phyloP scores from a whole-genome alignment of 2,797 vertebrate species.

The Nyctibius grandis region DNA sequence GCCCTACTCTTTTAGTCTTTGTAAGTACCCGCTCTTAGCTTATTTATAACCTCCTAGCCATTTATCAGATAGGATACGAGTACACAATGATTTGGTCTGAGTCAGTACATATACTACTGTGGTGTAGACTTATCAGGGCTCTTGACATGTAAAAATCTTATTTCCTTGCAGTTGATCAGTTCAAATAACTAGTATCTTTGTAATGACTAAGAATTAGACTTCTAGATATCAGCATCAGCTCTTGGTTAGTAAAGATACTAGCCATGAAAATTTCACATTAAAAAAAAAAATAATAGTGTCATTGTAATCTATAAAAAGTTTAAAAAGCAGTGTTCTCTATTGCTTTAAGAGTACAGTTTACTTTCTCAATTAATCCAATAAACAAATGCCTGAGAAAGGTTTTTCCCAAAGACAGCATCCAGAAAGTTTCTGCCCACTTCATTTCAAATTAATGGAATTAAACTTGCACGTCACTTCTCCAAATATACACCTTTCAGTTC shows the following conservation, averaged over 20 bases:
- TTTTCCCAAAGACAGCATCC: neutral
- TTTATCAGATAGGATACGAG: neutral
- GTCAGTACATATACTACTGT: neutral
- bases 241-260: neutral
- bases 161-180: neutral
- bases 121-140: neutral
- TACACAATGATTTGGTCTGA: neutral
- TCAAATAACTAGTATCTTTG: neutral
- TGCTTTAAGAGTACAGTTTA: neutral
- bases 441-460: neutral
- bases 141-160: neutral
- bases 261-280: neutral
- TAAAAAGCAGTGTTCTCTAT: neutral
- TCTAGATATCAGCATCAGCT: neutral
- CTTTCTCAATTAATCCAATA: neutral
- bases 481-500: neutral
- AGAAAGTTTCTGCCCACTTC: neutral
- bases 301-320: neutral
- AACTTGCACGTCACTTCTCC: neutral
- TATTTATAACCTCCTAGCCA: neutral
- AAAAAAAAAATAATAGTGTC: neutral
- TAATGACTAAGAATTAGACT: neutral
- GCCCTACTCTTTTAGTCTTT: neutral
- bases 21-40: neutral
- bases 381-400: neutral